phyloP scores from a whole-genome alignment of 2,888 invertebrate species.

The Tetrapedia diversipes region DNA sequence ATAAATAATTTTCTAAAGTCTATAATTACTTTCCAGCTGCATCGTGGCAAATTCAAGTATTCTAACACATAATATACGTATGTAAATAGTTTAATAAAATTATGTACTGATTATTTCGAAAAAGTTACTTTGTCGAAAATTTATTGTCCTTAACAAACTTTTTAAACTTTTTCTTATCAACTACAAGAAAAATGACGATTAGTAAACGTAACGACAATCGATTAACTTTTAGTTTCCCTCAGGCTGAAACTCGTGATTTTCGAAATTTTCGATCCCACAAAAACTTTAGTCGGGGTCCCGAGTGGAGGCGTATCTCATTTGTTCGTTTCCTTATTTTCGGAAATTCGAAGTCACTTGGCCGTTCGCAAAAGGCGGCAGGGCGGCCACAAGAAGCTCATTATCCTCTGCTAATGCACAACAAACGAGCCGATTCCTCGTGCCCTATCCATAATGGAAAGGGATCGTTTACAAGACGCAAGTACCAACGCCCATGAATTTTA shows the following conservation, averaged over 20 bases:
- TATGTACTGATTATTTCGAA: background rate
- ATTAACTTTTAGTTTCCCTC: slow-evolving; percentile 22
- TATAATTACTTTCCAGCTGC: too few species aligned
- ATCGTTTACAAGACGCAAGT: slow-evolving; percentile 32
- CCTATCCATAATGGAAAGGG: slow-evolving; percentile 42
- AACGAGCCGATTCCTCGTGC: slow-evolving; percentile 69
- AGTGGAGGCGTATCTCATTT: slow-evolving; percentile 64
- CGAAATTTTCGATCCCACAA: slow-evolving; percentile 13
- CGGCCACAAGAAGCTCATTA: slow-evolving; percentile 74
- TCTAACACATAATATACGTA: too few species aligned
- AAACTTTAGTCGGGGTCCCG: background rate
- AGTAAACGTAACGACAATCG: too few species aligned
- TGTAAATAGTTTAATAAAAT: too few species aligned
- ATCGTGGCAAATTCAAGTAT: too few species aligned
- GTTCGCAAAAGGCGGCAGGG: slow-evolving; percentile 71
- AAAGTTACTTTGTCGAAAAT: too few species aligned
- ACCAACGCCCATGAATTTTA: slow-evolving; percentile 65
- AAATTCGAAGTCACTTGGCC: slow-evolving; percentile 54
- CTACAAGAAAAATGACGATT: too few species aligned
- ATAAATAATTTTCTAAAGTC: too few species aligned
- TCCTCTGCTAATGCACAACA: slow-evolving; percentile 77
- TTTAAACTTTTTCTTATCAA: too few species aligned
- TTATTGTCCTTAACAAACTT: too few species aligned
- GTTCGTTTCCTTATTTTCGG: slow-evolving; percentile 62
- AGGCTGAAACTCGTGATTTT: slow-evolving; percentile 51